A percentile compares a stretch with the other conserved stretches of the same genome.
phyloP scores from a whole-genome alignment of 1,140 invertebrate species.

The Triops cancriformis region DNA sequence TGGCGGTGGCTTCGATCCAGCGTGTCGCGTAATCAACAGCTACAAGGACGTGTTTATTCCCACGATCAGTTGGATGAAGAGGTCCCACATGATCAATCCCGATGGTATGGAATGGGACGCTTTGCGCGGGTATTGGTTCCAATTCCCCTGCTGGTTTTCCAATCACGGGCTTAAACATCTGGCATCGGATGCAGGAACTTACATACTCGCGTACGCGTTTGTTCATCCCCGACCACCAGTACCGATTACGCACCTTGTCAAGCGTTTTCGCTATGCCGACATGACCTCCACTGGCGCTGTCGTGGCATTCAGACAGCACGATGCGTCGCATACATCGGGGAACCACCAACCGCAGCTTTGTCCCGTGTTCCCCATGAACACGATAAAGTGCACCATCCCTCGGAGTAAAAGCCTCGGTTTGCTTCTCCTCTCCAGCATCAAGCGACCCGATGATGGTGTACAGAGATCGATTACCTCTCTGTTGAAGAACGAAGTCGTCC shows the following conservation, averaged over 20 bases:
- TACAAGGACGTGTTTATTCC: conserved; percentile 34
- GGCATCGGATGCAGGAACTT: conserved; percentile 30
- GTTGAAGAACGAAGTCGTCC: not conserved
- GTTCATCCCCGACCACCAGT: no score
- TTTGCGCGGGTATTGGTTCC: conserved; percentile 28
- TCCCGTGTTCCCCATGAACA: no score
- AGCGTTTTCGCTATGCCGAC: no score
- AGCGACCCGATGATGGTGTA: not conserved
- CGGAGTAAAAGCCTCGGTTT: not conserved
- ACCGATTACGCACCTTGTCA: no score
- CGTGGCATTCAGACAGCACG: conserved; percentile 28
- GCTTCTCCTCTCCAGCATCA: not conserved
- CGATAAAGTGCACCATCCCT: conserved; percentile 13
- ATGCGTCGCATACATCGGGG: no score
- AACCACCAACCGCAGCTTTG: no score
- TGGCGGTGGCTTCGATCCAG: conserved; percentile 15
- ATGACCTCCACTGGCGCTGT: conserved; percentile 29
- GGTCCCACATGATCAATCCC: conserved; percentile 37
- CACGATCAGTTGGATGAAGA: conserved; percentile 30
- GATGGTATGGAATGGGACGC: conserved; percentile 33
- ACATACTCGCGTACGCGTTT: conserved; percentile 28
- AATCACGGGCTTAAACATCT: conserved; percentile 27
- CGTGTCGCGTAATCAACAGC: conserved; percentile 32
- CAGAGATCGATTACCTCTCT: not conserved
- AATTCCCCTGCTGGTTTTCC: conserved; percentile 19